phyloP scores from a whole-genome alignment of 2,888 invertebrate genomes.

The Drosophila gaucha region DNA sequence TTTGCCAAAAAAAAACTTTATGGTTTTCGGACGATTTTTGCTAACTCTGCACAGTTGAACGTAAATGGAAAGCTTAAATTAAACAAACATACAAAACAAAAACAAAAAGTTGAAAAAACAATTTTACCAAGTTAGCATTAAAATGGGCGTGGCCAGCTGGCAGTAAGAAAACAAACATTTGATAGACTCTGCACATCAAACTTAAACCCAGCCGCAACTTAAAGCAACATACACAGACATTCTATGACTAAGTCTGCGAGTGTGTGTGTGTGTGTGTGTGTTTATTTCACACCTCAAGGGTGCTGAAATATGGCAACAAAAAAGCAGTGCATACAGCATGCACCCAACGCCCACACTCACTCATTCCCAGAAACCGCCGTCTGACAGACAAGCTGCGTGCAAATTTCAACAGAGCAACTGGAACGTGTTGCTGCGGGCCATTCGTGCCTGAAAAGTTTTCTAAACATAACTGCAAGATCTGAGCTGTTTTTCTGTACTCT shows the following conservation, averaged over 20 bases:
- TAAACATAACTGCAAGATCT: slow-evolving; percentile 73
- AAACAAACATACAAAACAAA: slow-evolving; percentile 24
- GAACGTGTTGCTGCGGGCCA: slow-evolving; percentile 75
- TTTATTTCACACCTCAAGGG: slow-evolving; percentile 76
- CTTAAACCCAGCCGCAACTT: slow-evolving; percentile 33
- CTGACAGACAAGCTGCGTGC: slow-evolving; percentile 54
- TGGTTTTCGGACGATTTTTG: too few relatives aligned
- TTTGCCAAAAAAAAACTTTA: slow-evolving; percentile 9
- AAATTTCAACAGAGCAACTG: slow-evolving; percentile 55
- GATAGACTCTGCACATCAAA: slow-evolving; percentile 30
- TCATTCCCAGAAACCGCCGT: neutral
- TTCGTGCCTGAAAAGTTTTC: slow-evolving; percentile 79
- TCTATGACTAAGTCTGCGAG: neutral
- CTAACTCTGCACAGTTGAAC: too few relatives aligned
- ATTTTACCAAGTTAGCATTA: slow-evolving; percentile 43
- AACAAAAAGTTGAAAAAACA: slow-evolving; percentile 34
- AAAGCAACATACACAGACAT: slow-evolving; percentile 28
- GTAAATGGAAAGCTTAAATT: slow-evolving; percentile 42
- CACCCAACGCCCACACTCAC: slow-evolving; percentile 12
- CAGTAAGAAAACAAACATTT: slow-evolving; percentile 38
- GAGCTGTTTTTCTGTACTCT: slow-evolving; percentile 47
- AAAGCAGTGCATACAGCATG: slow-evolving; percentile 42
- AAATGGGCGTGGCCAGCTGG: slow-evolving; percentile 24
- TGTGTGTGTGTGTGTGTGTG: slow-evolving; percentile 36
- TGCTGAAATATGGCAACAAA: slow-evolving; percentile 71